Base-by-base conservation (phyloP, 2,113 vertebrate species). In the Mugil cephalus region DNA sequence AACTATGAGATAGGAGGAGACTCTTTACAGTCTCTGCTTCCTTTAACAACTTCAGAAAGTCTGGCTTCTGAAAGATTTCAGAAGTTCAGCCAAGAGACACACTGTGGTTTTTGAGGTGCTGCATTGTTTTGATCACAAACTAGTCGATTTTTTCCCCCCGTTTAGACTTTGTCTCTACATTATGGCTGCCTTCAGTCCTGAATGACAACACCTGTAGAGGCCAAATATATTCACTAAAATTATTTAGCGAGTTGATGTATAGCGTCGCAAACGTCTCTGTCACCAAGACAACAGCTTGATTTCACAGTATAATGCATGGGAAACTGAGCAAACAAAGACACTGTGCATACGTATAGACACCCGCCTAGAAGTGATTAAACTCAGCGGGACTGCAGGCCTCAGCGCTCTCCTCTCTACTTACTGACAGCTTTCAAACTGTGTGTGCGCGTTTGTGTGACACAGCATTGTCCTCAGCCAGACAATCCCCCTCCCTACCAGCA, bases 271-370 rank as follows among this genome's bases (percentile, higher is more conserved):
- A 21, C 13, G 8, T 19, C 48, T 54, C 34, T 13, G 82, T 89
- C 82, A 75, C 87, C 88, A 67, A 19, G 90, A 86, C 83, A 79
- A 89, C 88, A 66, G 72, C 39, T 50, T 56, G 66, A 83, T 75
- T 75, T 85, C 75, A 47, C 83, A 69, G 65, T 80, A 86, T 85
- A 86, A 92, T 75, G 85, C 85, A 85, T 84, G 80, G 82, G 87
- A 91, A 89, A 75, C 17, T 36, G 51, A 53, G 64, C 64, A 67
- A 79, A 87, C 81, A 89, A 90, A 86, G 73, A 75, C 36, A 47
- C 52, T 19, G 36, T 15, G 56, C 45, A 60, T 24, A 56, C 13
- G 14, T 56, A 56, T 5, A 64, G 66, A 77, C 61, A 76, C 64
- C 51, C 69, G 48, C 42, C 15, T 36, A 83, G 43, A 63, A 42